Percentiles rank a stretch among this genome's conserved stretches.
Conservation (phyloP, 2,113 vertebrate species). For the Thinocorus orbignyianus region DNA sequence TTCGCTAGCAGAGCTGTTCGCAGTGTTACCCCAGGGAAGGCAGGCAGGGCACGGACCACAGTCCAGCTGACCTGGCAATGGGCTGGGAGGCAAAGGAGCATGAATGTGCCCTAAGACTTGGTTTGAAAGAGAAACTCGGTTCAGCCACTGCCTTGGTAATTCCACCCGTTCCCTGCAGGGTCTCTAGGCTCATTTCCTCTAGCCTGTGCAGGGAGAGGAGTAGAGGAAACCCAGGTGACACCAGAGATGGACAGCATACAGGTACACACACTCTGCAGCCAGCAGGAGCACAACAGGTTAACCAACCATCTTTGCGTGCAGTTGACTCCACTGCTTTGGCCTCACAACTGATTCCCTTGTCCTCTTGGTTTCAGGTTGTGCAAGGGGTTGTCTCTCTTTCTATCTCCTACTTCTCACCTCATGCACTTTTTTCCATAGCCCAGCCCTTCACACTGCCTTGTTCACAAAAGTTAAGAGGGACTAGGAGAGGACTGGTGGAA, state of each 20-base stretch:
- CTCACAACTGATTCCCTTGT: not conserved
- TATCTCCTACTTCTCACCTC: accelerated
- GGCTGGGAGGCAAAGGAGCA: not conserved
- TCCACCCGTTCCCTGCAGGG: not conserved
- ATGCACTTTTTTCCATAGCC: not conserved
- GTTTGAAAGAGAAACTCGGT: not conserved
- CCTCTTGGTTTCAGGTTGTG: not conserved
- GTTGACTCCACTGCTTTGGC: not conserved
- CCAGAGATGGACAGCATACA: not conserved
- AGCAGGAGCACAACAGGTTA: not conserved
- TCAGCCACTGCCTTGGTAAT: not conserved
- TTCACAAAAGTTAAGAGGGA: not conserved
- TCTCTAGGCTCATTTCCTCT: not conserved
- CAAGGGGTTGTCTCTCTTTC: not conserved
- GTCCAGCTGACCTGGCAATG: not conserved
- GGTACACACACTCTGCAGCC: not conserved
- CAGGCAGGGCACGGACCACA: not conserved
- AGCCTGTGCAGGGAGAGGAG: not conserved
- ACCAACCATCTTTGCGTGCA: not conserved
- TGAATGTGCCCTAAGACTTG: not conserved
- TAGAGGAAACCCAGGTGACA: not conserved
- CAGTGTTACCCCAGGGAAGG: not conserved
- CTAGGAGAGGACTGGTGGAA: not conserved
- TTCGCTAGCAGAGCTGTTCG: not conserved
- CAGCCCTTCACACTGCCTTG: not conserved